Evolutionary conservation across 2,888 invertebrate species (phyloP), one percentile per base, ranked within the genome.

Genomic region (Diplazon laetatorius): DNA sequence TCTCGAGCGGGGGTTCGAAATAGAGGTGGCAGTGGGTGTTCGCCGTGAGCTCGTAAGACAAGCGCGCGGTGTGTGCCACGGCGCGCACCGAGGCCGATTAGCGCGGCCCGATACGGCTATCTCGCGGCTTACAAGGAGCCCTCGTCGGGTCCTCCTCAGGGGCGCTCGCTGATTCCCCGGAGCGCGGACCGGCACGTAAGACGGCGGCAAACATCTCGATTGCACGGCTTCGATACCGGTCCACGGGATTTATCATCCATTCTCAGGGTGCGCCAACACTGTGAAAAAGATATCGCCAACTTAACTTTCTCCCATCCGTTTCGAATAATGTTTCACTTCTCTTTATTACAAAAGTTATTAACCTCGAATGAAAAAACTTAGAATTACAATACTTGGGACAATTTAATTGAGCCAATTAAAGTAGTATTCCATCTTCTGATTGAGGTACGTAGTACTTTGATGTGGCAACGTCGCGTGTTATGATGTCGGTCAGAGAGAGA

Each of bases 111-210:
- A 85, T 85, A 84, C 78, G 84, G 84, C 82, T 84, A 83, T 85
- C 85, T 82, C 80, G 48, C 63, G 68, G 80, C n/a, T 84, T 80
- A 85, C 87, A 86, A 85, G 86, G 81, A 83, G 39, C 73, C 81
- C 81, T 83, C 84, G 81, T 83, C 84, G 84, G 84, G 84, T 85
- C 82, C 85, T 82, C 82, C 85, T 82, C 82, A 82, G 84, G 80
- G 82, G 79, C 77, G 68, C 46, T 25, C 14, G 70, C 69, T 66
- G 71, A 80, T 75, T 69, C 71, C 71, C 71, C 65, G 59, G 55
- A 65, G 68, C 46, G 57, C 76, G 68, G 62, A n/a, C n/a, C n/a
- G n/a, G 48, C 69, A 73, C 77, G 80, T 76, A 71, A 66, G 71
- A 74, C 59, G 63, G 65, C 73, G 65, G 73, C 70, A 57, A 76